Evolutionary conservation across 2,113 vertebrate genomes (phyloP).

Genomic region (Aspidoscelis tigris): DNA sequence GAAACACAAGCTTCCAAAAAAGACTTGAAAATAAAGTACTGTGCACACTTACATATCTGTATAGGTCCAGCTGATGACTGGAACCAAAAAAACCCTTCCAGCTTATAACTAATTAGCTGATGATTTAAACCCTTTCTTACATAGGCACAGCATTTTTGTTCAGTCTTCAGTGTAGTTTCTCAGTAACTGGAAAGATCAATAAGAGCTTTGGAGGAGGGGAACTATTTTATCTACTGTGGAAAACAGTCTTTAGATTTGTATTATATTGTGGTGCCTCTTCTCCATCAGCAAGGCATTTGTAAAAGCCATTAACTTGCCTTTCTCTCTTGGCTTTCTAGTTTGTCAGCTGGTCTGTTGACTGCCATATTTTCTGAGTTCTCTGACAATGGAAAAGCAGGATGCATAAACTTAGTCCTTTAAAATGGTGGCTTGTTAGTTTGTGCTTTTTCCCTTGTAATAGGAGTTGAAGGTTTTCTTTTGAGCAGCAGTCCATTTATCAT

Average conservation of each 20-base stretch:
- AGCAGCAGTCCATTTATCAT: conserved; percentile 36
- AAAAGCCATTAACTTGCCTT: conserved; percentile 28
- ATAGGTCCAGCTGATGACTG: conserved; percentile 25
- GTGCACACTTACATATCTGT: not conserved
- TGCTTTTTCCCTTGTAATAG: conserved; percentile 47
- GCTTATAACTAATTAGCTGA: conserved; percentile 35
- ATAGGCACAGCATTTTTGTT: not conserved
- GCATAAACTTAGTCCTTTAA: conserved; percentile 47
- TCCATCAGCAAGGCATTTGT: conserved; percentile 17
- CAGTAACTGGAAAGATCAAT: not conserved
- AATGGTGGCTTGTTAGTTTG: conserved; percentile 49
- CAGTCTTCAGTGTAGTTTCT: not conserved
- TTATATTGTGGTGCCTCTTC: not conserved
- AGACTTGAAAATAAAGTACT: conserved; percentile 25
- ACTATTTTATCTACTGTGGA: conserved; percentile 45
- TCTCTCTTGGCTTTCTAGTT: conserved; percentile 32
- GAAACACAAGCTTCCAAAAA: conserved; percentile 31
- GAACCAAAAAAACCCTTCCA: conserved; percentile 20
- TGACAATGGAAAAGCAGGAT: conserved; percentile 43
- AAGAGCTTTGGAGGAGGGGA: conserved; percentile 19
- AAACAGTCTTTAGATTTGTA: not conserved
- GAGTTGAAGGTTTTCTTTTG: conserved; percentile 34
- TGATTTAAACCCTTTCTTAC: conserved; percentile 36
- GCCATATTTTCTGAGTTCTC: conserved; percentile 40
- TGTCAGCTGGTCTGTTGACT: conserved; percentile 53